Percentiles rank a stretch among this genome's conserved stretches.
phyloP scores from a whole-genome alignment of 2,113 vertebrate species.

The Leucopsar rothschildi region DNA sequence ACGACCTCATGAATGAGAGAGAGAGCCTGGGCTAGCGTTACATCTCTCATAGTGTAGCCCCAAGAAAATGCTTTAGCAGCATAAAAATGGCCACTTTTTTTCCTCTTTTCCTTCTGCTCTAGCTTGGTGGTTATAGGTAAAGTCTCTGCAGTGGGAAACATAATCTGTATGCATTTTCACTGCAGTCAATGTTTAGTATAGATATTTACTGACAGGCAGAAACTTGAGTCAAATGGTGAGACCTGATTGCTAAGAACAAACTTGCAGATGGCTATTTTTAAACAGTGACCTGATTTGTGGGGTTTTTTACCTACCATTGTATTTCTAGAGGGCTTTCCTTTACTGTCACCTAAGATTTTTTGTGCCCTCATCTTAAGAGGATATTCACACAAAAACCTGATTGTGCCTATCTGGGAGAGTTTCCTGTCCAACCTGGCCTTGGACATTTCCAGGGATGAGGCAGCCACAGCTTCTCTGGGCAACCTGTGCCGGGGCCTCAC shows the following conservation, averaged over 20 bases:
- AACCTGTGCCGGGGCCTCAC: not conserved
- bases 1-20: not conserved
- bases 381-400: not conserved
- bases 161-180: not conserved
- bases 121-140: not conserved
- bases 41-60: fast-evolving
- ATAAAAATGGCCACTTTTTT: not conserved
- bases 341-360: not conserved
- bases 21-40: not conserved
- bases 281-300: not conserved
- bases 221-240: not conserved
- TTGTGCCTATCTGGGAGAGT: not conserved
- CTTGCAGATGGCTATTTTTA: not conserved
- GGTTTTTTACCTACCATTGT: not conserved
- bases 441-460: not conserved
- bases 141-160: not conserved
- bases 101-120: not conserved
- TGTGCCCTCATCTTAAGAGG: not conserved
- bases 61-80: not conserved
- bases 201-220: not conserved
- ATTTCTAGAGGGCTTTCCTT: not conserved
- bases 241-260: not conserved
- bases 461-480: not conserved
- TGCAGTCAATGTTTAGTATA: not conserved
- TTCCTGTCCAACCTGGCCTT: not conserved